Percentiles rank a stretch among this genome's conserved stretches.
phyloP scores from a whole-genome alignment of 2,113 vertebrate genomes.

The Coracopsis vasa region DNA sequence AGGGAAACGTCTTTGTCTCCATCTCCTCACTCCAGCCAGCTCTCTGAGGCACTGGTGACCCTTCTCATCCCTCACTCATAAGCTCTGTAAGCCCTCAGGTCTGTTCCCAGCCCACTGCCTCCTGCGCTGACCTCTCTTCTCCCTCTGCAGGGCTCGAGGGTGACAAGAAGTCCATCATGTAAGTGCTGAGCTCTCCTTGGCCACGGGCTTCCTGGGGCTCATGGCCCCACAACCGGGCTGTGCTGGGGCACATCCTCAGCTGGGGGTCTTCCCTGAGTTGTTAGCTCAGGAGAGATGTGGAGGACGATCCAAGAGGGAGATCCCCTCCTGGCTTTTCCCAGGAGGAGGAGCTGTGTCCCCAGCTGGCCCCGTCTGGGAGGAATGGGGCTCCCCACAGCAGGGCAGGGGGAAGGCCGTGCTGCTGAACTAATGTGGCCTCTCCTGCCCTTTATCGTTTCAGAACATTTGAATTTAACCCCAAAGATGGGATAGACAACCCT shows the following conservation, averaged over 20 bases:
- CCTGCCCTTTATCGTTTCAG: slow-evolving; percentile 70
- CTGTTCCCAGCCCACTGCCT: not conserved
- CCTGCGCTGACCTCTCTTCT: slow-evolving; percentile 32
- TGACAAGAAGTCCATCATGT: slow-evolving; percentile 63
- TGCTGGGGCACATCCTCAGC: not conserved
- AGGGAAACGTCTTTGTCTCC: not conserved
- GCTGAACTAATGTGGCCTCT: not conserved
- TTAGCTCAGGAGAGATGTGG: not conserved
- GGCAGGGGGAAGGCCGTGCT: accelerated
- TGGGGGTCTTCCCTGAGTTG: not conserved
- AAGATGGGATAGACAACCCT: slow-evolving; percentile 93
- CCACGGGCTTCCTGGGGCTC: not conserved
- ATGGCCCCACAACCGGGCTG: accelerated
- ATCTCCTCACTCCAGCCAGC: not conserved
- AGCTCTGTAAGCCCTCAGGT: not conserved
- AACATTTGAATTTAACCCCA: slow-evolving; percentile 90
- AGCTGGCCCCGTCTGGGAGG: not conserved
- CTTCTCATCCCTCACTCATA: not conserved
- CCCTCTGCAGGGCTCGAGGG: slow-evolving; percentile 64
- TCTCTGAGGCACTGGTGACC: not conserved
- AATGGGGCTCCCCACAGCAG: not conserved
- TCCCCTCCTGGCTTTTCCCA: not conserved
- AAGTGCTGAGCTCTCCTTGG: slow-evolving; percentile 44
- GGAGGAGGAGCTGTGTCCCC: not conserved
- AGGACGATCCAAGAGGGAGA: not conserved